These are phyloP conservation scores for Porites rus DNA, from an alignment of 92 coral and sea anemone species.

Conservation along the genomic window DNA sequence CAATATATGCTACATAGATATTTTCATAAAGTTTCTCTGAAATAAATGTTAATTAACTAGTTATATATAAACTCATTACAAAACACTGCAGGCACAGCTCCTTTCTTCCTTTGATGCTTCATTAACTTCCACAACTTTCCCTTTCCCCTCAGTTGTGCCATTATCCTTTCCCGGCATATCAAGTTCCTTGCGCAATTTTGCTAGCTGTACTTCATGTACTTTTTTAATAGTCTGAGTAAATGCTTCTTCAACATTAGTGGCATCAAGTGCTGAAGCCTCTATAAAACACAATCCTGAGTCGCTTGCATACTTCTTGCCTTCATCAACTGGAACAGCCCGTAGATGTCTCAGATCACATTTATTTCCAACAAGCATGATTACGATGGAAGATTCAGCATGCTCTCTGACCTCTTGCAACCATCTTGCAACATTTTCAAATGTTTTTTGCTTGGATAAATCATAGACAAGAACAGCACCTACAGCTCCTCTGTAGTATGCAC, in stretches of 20 bases:
- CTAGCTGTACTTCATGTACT: slow-evolving; percentile 92
- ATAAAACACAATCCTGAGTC: slow-evolving; percentile 86
- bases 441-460: slow-evolving; percentile 94
- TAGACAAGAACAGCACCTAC: slow-evolving; percentile 96
- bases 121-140: slow-evolving; percentile 70
- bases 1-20: background rate
- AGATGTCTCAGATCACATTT: slow-evolving; percentile 97
- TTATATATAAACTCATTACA: background rate
- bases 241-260: slow-evolving; percentile 96
- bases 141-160: slow-evolving; percentile 50
- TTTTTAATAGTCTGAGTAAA: slow-evolving; percentile 94
- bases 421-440: slow-evolving; percentile 93
- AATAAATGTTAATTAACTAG: background rate
- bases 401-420: slow-evolving; percentile 97
- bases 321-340: slow-evolving; percentile 89
- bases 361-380: slow-evolving; percentile 98
- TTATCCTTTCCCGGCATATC: slow-evolving; percentile 67
- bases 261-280: slow-evolving; percentile 98
- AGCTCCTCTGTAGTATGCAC: slow-evolving; percentile 99
- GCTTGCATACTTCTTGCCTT: slow-evolving; percentile 87
- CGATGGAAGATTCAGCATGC: slow-evolving; percentile 94
- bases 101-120: slow-evolving; percentile 35
- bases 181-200: slow-evolving; percentile 96
- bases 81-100: slow-evolving; percentile 9
- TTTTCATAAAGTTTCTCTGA: background rate